A percentile compares a stretch with the other conserved stretches of the same genome.
These are phyloP conservation scores for Leucoma salicis DNA, from an alignment of 2,888 invertebrate species.

Conservation along the genomic window DNA sequence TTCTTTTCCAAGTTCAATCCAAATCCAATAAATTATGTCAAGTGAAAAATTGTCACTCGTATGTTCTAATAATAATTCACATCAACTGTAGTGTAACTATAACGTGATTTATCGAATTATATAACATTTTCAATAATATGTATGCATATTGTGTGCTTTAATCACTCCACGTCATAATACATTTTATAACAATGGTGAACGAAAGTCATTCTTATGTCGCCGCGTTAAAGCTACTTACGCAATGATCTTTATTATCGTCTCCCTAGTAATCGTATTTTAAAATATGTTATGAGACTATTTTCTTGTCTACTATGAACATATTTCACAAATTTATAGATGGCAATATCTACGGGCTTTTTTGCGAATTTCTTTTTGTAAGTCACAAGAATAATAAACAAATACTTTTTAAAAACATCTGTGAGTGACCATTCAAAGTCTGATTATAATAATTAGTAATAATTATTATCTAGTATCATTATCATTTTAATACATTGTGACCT, in stretches of 20 bases:
- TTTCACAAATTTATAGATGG: conserved; percentile 33
- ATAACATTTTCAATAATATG: conserved; percentile 12
- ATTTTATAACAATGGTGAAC: conserved; percentile 6
- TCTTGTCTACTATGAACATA: conserved; percentile 29
- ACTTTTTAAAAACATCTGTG: no score
- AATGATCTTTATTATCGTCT: conserved; percentile 13
- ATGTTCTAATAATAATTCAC: neutral
- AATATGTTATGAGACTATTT: conserved; percentile 27
- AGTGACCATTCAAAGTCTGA: no score
- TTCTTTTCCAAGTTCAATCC: no score
- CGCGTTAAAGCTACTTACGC: conserved; percentile 6
- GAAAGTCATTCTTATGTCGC: conserved; percentile 14
- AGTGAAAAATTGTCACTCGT: neutral
- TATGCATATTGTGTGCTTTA: conserved; percentile 16
- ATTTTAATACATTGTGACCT: no score
- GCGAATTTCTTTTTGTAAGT: no score
- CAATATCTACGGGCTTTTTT: no score
- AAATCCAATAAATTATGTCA: no score
- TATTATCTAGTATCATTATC: no score
- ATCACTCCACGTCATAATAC: neutral
- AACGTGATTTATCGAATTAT: conserved; percentile 16
- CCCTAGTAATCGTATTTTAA: conserved; percentile 24
- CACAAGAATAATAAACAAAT: no score
- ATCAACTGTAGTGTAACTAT: conserved; percentile 7
- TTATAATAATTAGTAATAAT: no score